Base-by-base conservation (phyloP, 2,113 vertebrate genomes). In the Zonotrichia leucophrys region DNA sequence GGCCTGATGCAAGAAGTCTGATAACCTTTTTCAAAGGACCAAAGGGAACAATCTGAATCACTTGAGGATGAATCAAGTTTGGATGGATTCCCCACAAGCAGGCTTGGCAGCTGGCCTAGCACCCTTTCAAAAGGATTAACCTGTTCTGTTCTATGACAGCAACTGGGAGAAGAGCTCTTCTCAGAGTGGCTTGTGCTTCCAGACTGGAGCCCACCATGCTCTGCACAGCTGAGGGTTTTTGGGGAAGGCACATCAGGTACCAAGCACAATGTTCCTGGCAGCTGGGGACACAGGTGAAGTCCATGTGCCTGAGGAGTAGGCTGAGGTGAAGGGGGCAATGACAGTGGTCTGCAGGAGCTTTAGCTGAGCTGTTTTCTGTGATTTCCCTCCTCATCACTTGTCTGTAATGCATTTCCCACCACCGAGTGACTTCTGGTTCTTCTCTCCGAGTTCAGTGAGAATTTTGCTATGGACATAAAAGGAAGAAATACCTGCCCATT, bases 21-120 rank as follows among this genome's bases (percentile, higher is more conserved):
- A 94, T 91, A 95, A 95, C 63, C 53, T 78, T 92, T 86, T 44
- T 41, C 56, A 68, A 75, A 87, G 46, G 33, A 74, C 44, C 59
- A 21, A 73, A 72, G 46, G 22, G 83, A 93, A 86, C 88, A 83
- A 64, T 75, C 49, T 92, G 86, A 92, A 58, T 64, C 4, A 3
- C 67, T 79, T 72, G 42, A 63, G 44, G 89, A 73, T 94, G 80
- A 91, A 47, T 89, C 77, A 67, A 55, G 42, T 81, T 92, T 94
- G 93, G 75, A 93, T 72, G 63, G 31, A 35, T 81, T 79, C 76
- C 47, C 19, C 37, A 59, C 21, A n/a, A 37, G 30, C 74, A 85
- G 47, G 25, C 31, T 67, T 87, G 91, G 86, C 90, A 90, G 60
- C 37, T 76, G 55, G 41, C 83, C 60, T 58, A 50, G 56, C 75